These are phyloP conservation scores for Bombus confusus DNA, from an alignment of 1,140 invertebrate species.

Conservation along the genomic window DNA sequence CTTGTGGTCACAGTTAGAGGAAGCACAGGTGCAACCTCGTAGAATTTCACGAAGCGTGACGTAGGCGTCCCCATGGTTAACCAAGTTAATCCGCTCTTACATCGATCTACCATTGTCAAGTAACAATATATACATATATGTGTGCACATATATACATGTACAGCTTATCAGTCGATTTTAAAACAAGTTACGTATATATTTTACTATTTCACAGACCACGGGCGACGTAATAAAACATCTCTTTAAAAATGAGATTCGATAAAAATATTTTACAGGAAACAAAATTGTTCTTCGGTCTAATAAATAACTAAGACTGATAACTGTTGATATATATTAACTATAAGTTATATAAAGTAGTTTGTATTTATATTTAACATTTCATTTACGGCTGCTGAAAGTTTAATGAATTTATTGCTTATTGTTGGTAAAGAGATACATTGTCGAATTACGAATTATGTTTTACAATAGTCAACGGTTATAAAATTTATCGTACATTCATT, in stretches of 20 bases:
- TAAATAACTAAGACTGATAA: no score
- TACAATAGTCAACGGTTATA: no score
- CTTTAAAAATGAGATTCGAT: background rate
- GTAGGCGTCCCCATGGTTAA: slow-evolving; percentile 66
- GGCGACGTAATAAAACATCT: background rate
- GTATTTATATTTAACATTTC: no score
- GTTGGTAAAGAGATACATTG: no score
- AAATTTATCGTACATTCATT: no score
- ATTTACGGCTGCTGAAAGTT: no score
- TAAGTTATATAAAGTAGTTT: no score
- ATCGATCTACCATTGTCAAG: slow-evolving; percentile 41
- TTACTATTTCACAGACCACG: background rate
- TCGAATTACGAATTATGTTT: no score
- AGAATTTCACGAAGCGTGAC: slow-evolving; percentile 63
- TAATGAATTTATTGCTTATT: no score
- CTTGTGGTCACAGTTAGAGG: slow-evolving; percentile 50
- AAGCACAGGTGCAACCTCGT: slow-evolving; percentile 58
- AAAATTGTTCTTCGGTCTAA: background rate
- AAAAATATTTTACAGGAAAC: background rate
- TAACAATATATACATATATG: slow-evolving; percentile 9
- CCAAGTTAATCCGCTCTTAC: slow-evolving; percentile 55
- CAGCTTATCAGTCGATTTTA: background rate
- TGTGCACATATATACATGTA: background rate
- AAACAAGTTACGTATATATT: background rate
- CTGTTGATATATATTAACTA: no score